These are phyloP conservation scores for Conistra vaccinii DNA, from an alignment of 2,888 invertebrate genomes.

Conservation along the genomic window DNA sequence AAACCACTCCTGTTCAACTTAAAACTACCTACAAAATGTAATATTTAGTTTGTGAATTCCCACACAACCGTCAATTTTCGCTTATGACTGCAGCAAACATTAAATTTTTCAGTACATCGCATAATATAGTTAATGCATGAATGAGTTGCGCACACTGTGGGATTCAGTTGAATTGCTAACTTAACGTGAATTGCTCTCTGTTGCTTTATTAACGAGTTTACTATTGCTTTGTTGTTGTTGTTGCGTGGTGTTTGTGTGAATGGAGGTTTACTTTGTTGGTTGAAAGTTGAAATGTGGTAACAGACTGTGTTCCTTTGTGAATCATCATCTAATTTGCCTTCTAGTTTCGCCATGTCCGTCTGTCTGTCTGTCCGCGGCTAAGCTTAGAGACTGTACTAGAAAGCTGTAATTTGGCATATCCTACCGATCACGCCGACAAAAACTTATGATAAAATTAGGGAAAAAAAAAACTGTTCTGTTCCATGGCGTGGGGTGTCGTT, in stretches of 20 bases:
- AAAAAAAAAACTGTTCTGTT: no score
- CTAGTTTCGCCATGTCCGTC: background rate
- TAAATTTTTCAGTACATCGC: conserved; percentile 63
- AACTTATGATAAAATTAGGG: no score
- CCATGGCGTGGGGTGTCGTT: no score
- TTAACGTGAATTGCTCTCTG: conserved; percentile 59
- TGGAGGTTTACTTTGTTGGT: conserved; percentile 16
- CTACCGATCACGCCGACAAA: no score
- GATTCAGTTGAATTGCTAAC: conserved; percentile 58
- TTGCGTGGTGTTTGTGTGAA: conserved; percentile 14
- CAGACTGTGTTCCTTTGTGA: background rate
- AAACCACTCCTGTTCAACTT: background rate
- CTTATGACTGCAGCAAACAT: conserved; percentile 38
- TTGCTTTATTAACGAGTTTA: conserved; percentile 61
- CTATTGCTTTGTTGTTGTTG: conserved; percentile 43
- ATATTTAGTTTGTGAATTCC: background rate
- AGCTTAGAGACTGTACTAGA: no score
- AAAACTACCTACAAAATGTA: background rate
- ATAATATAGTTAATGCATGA: conserved; percentile 62
- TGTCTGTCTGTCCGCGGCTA: no score
- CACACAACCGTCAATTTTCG: background rate
- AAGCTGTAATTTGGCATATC: no score
- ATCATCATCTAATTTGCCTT: background rate
- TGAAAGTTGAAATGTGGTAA: conserved; percentile 5
- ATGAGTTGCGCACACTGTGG: conserved; percentile 40